These are phyloP conservation scores for Himalopsyche anomala DNA, from an alignment of 2,888 invertebrate species.

Conservation along the genomic window DNA sequence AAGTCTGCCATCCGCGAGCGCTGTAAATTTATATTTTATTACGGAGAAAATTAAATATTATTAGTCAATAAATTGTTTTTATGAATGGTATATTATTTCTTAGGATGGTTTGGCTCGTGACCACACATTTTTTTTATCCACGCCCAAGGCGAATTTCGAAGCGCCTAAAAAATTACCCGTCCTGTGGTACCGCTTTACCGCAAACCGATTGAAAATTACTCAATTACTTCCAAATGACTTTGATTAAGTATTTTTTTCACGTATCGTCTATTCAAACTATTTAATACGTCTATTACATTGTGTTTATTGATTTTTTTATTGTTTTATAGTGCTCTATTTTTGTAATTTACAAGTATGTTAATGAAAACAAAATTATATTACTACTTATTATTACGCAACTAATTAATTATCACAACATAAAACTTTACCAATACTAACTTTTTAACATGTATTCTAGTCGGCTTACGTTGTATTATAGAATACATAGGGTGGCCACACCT, in stretches of 20 bases:
- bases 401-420: too few relatives aligned
- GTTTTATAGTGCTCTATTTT: background rate
- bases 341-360: too few relatives aligned
- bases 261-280: conserved; percentile 27
- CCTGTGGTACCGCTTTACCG: background rate
- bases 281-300: background rate
- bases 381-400: too few relatives aligned
- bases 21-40: conserved; percentile 64
- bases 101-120: conserved; percentile 44
- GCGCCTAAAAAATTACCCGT: conserved; percentile 19
- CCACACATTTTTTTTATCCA: conserved; percentile 42
- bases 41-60: conserved; percentile 64
- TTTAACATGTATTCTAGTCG: too few relatives aligned
- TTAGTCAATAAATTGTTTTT: conserved; percentile 61
- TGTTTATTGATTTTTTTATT: conserved; percentile 5
- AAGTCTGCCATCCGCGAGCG: conserved; percentile 54
- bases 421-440: too few relatives aligned
- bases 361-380: too few relatives aligned
- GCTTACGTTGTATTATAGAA: too few relatives aligned
- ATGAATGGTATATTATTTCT: conserved; percentile 54
- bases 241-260: conserved; percentile 37
- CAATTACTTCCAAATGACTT: conserved; percentile 42
- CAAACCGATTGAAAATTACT: conserved; percentile 52
- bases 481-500: too few relatives aligned
- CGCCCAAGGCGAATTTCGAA: conserved; percentile 35